A percentile compares a stretch with the other conserved stretches of the same genome.
These are phyloP conservation scores for Podotricha telesiphe DNA, from an alignment of 2,888 invertebrate genomes.

Conservation along the genomic window DNA sequence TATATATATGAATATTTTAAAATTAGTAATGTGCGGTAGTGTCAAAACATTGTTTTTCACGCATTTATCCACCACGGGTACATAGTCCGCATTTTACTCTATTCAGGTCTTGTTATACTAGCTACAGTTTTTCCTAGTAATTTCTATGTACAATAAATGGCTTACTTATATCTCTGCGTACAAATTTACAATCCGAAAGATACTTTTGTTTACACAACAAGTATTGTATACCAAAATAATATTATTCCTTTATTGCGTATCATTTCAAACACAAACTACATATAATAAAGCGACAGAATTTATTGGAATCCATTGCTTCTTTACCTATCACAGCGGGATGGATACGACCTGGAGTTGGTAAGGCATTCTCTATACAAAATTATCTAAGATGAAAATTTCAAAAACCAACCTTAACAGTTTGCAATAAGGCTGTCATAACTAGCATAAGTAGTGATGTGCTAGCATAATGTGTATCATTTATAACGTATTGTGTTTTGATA, in stretches of 20 bases:
- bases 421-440: constrained; percentile 35
- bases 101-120: too few relatives aligned
- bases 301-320: constrained; percentile 64
- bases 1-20: too few relatives aligned
- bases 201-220: neutral
- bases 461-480: constrained; percentile 73
- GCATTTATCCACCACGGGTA: too few relatives aligned
- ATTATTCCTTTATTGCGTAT: constrained; percentile 43
- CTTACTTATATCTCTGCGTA: too few relatives aligned
- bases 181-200: too few relatives aligned
- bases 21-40: too few relatives aligned
- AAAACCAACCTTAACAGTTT: constrained; percentile 21
- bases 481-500: constrained; percentile 83
- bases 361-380: constrained; percentile 54
- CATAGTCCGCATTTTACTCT: too few relatives aligned
- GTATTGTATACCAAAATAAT: neutral
- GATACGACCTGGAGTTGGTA: constrained; percentile 68
- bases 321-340: constrained; percentile 71
- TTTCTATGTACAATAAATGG: too few relatives aligned
- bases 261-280: constrained; percentile 54
- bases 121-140: too few relatives aligned
- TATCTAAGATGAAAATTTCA: constrained; percentile 32
- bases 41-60: too few relatives aligned
- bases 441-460: constrained; percentile 46
- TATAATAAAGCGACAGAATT: constrained; percentile 61